Conservation (phyloP, 2,113 vertebrate genomes). For the Sander lucioperca region DNA sequence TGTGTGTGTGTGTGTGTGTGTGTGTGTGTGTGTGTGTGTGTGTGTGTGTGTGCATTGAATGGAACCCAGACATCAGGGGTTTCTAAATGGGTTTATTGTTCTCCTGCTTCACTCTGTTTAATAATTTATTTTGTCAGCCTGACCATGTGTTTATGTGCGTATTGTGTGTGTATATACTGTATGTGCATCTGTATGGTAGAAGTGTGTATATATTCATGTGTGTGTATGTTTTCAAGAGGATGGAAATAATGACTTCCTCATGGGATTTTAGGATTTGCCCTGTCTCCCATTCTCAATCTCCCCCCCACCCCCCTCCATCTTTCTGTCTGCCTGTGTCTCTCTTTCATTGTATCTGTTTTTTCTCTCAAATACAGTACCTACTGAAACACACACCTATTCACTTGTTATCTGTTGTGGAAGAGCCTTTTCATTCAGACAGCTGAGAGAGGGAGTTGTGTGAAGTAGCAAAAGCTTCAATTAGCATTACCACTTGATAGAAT, state of each 20-base stretch:
- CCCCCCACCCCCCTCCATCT: slow-evolving; percentile 7
- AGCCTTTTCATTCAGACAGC: slow-evolving; percentile 31
- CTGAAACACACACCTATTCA: slow-evolving; percentile 48
- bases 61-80: slow-evolving; percentile 49
- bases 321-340: slow-evolving; percentile 25
- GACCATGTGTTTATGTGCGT: slow-evolving; percentile 6
- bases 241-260: slow-evolving; percentile 67
- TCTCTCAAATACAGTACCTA: slow-evolving; percentile 1
- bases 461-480: slow-evolving; percentile 2
- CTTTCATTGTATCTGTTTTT: slow-evolving; percentile 40
- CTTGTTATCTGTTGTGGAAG: slow-evolving; percentile 42
- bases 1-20: slow-evolving; percentile 8
- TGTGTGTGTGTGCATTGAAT: slow-evolving; percentile 35
- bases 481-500: not conserved
- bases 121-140: slow-evolving; percentile 57
- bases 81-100: slow-evolving; percentile 75
- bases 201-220: not conserved
- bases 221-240: slow-evolving; percentile 34
- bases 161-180: slow-evolving; percentile 4
- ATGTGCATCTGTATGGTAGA: not conserved
- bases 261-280: slow-evolving; percentile 54
- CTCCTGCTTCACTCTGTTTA: slow-evolving; percentile 50
- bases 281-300: slow-evolving; percentile 19
- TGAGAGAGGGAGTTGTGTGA: slow-evolving; percentile 9
- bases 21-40: not conserved